Percentiles rank a stretch among this genome's conserved stretches.
These are phyloP conservation scores for Alosa sapidissima DNA, from an alignment of 2,797 vertebrate species.

Conservation along the genomic window DNA sequence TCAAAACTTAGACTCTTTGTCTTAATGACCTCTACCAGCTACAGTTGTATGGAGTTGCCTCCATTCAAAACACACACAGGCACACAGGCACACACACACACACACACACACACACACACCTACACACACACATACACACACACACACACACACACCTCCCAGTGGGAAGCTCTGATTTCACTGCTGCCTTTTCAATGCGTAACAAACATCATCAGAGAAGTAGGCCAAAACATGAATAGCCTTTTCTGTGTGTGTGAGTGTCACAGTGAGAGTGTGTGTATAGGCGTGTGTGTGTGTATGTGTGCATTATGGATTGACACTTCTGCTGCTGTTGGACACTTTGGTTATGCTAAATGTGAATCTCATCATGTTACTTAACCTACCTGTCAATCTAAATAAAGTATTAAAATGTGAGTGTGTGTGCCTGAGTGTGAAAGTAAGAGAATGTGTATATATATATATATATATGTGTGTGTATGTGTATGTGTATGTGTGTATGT, in stretches of 20 bases:
- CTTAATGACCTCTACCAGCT: neutral
- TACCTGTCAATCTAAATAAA: no score
- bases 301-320: no score
- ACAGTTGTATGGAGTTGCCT: neutral
- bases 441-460: no score
- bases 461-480: no score
- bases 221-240: neutral
- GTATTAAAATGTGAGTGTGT: no score
- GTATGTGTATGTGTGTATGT: neutral
- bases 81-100: neutral
- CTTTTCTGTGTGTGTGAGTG: neutral
- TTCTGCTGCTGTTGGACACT: no score
- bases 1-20: neutral
- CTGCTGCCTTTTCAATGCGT: neutral
- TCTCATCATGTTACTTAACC: no score
- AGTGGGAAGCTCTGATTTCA: neutral
- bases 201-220: neutral
- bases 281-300: neutral
- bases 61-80: neutral
- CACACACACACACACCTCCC: constrained; percentile 9
- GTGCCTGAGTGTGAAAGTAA: no score
- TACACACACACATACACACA: neutral
- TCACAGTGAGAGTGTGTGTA: neutral
- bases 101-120: neutral
- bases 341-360: no score